Conservation (phyloP, 2,113 vertebrate species). For the Brachypteracias leptosomus region DNA sequence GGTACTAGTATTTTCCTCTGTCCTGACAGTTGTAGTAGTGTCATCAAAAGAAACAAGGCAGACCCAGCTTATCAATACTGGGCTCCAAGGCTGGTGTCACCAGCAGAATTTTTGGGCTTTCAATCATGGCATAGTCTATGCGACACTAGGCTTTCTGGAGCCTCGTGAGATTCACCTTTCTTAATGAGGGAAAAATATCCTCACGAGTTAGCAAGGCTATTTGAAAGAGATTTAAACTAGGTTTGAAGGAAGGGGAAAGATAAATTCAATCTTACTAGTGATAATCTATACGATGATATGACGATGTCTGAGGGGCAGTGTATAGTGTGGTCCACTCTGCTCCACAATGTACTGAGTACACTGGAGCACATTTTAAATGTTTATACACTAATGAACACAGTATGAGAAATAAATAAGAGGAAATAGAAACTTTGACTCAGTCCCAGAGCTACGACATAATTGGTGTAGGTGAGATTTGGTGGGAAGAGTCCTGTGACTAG, state of each 20-base stretch:
- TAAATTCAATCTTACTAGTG: neutral
- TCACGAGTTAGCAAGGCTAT: neutral
- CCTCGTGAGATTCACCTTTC: neutral
- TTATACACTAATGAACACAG: neutral
- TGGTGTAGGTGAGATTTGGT: neutral
- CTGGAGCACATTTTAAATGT: neutral
- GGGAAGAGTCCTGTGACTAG: neutral
- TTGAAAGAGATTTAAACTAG: neutral
- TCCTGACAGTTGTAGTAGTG: neutral
- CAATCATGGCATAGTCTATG: neutral
- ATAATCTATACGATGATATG: neutral
- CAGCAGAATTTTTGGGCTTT: neutral
- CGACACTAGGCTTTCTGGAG: rapidly evolving
- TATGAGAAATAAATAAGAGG: neutral
- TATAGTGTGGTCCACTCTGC: neutral
- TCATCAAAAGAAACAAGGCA: neutral
- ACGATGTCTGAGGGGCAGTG: neutral
- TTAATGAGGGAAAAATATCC: neutral
- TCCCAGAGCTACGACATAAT: neutral
- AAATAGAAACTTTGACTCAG: neutral
- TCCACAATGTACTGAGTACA: neutral
- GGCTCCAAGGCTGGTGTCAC: neutral
- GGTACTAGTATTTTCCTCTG: no score
- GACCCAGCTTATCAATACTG: neutral
- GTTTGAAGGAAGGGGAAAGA: neutral